phyloP scores from a whole-genome alignment of 2,888 invertebrate genomes.

The Sepioteuthis lessoniana region DNA sequence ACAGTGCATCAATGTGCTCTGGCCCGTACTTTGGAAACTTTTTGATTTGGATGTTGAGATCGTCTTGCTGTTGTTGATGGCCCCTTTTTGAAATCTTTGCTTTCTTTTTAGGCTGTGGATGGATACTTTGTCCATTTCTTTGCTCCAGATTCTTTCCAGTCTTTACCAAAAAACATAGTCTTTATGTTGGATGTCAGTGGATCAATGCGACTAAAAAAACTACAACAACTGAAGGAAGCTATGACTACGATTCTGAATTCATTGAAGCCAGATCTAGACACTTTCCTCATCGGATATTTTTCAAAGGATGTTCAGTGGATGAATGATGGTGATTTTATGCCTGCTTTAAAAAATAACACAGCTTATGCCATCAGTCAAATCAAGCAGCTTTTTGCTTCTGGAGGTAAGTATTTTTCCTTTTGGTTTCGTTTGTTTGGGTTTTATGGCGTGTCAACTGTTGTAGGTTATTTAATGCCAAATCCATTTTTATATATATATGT shows the following conservation, averaged over 20 bases:
- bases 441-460: too few species aligned
- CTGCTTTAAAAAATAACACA: slow-evolving; percentile 53
- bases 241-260: slow-evolving; percentile 82
- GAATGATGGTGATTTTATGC: slow-evolving; percentile 45
- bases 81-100: too few species aligned
- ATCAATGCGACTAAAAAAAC: slow-evolving; percentile 83
- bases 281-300: slow-evolving; percentile 83
- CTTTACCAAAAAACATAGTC: slow-evolving; percentile 79
- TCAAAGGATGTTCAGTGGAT: slow-evolving; percentile 53
- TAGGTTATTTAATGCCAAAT: too few species aligned
- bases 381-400: too few species aligned
- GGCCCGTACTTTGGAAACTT: too few species aligned
- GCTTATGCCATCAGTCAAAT: slow-evolving; percentile 49
- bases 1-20: too few species aligned
- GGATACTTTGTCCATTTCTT: slow-evolving; percentile 64
- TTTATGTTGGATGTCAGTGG: slow-evolving; percentile 86
- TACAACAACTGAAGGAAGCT: slow-evolving; percentile 81
- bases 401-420: background rate
- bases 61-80: too few species aligned
- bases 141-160: slow-evolving; percentile 55
- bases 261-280: slow-evolving; percentile 79
- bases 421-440: too few species aligned
- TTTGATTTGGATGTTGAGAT: too few species aligned
- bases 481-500: too few species aligned
- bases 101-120: slow-evolving; percentile 61